phyloP scores from a whole-genome alignment of 2,113 vertebrate genomes.

The Trochalopteron elliotii region DNA sequence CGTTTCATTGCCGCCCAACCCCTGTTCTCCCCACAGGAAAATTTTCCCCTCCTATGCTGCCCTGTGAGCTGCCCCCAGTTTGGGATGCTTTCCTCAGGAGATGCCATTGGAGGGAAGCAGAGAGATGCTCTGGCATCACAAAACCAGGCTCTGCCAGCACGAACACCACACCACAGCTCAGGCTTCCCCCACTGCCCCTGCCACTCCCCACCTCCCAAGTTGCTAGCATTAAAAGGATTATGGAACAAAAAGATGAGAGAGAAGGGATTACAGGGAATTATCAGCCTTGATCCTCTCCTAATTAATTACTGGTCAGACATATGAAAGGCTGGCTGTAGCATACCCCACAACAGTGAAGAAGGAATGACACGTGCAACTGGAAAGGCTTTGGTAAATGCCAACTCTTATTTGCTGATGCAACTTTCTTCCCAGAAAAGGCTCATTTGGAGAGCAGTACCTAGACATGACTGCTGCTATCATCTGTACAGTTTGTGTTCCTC shows the following conservation, averaged over 20 bases:
- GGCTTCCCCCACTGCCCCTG: background rate
- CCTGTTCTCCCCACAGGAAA: background rate
- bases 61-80: background rate
- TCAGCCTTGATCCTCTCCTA: conserved; percentile 63
- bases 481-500: background rate
- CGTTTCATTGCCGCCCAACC: accelerated
- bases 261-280: conserved; percentile 68
- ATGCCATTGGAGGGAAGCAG: background rate
- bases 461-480: background rate
- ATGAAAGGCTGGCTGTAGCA: background rate
- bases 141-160: background rate
- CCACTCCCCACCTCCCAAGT: background rate
- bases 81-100: background rate
- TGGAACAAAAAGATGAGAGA: conserved; percentile 56
- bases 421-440: background rate
- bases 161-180: background rate
- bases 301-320: conserved; percentile 70
- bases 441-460: background rate
- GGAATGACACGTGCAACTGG: background rate
- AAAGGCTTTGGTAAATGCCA: background rate
- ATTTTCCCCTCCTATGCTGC: background rate
- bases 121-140: background rate
- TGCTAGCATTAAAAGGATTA: conserved; percentile 62
- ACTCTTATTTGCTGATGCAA: background rate
- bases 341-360: background rate